A percentile compares a stretch with the other conserved stretches of the same genome.
Evolutionary conservation across 2,113 vertebrate genomes (phyloP).

Genomic region (Caretta caretta): DNA sequence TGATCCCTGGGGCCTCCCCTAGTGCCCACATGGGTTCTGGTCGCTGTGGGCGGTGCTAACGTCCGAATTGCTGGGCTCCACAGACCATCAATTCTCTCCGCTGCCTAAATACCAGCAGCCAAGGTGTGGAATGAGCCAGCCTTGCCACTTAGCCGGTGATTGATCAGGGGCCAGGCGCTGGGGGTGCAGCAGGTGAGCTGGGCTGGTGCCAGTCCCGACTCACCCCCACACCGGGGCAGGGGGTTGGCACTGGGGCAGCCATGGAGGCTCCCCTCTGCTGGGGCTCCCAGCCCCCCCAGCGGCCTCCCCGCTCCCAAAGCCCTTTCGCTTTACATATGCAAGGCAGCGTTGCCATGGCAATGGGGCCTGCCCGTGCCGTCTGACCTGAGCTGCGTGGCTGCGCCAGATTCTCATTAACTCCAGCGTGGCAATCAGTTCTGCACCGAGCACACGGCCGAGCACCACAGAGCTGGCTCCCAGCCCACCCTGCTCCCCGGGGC

Average conservation of each 20-base stretch:
- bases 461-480: neutral
- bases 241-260: neutral
- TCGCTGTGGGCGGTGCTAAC: too few relatives aligned
- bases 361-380: slow-evolving; percentile 77
- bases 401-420: slow-evolving; percentile 91
- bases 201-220: too few relatives aligned
- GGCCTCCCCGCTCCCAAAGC: slow-evolving; percentile 64
- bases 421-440: slow-evolving; percentile 88
- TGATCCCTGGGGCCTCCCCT: too few relatives aligned
- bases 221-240: too few relatives aligned
- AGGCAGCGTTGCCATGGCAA: slow-evolving; percentile 85
- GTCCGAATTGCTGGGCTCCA: too few relatives aligned
- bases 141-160: too few relatives aligned
- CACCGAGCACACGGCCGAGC: slow-evolving; percentile 68
- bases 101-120: too few relatives aligned
- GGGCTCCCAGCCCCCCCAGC: neutral
- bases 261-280: neutral
- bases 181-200: too few relatives aligned
- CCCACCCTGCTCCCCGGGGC: neutral
- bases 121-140: too few relatives aligned
- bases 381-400: slow-evolving; percentile 81
- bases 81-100: too few relatives aligned
- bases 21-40: too few relatives aligned
- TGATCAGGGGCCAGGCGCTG: too few relatives aligned
- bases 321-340: slow-evolving; percentile 82